Evolutionary conservation across 2,797 vertebrate genomes (phyloP), one percentile per base, ranked within the genome.

Genomic region (Enteromius unitaeniatus): DNA sequence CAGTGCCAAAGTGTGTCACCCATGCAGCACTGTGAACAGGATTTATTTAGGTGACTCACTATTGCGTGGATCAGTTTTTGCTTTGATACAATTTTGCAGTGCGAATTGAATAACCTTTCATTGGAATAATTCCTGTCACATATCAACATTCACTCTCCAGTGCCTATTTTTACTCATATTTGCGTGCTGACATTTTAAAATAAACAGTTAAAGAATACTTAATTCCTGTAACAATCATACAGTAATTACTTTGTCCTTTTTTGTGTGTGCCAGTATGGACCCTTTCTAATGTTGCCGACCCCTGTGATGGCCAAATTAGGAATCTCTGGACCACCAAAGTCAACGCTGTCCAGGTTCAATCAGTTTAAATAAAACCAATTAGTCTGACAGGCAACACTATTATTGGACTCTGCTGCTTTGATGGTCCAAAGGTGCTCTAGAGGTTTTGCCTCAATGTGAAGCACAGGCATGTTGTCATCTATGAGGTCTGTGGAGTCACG

Each of bases 271-370:
- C 23, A 65, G 14, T 45, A 15, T n/a, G 7, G 76, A 60, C 74
- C 34, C 9, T 60, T 60, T 2, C 13, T 26, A 65, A 49, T 45
- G 77, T 78, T 78, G 77, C 77, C 60, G 60, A 81, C 77, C 42
- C 77, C 62, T 78, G 60, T 87, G 34, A 90, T 81, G 86, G 73
- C 5, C 88, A 89, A 88, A 85, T n/a, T 26, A 86, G 84, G 87
- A 8, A 78, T 77, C 84, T 86, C 69, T 82, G 84, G 88, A 90
- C 87, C 93, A 94, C 86, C 88, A 91, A 90, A 93, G 89, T 88
- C 84, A 51, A 19, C 34, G 23, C 17, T 55, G 49, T 70, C n/a
- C 40, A 21, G 34, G 58, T 60, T 81, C 13, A 19, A 68, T 76
- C 72, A 53, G 31, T 67, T 86, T 23, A 42, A 40, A 72, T 60